These are phyloP conservation scores for Gavia stellata DNA, from an alignment of 2,113 vertebrate genomes.

Conservation along the genomic window DNA sequence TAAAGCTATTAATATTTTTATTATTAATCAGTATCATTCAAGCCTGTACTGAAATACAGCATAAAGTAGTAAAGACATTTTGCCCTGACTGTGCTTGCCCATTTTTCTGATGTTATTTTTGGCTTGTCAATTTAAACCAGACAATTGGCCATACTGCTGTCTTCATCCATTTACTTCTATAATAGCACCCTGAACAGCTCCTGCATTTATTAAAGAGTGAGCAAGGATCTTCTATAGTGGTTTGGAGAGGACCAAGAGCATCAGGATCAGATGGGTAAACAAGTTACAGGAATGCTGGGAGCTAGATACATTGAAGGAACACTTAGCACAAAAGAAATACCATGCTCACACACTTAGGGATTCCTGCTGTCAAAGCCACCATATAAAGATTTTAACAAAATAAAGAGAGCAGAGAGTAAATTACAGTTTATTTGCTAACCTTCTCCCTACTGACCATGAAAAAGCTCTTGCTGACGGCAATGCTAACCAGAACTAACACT, in stretches of 20 bases:
- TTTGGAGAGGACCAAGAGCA: background rate
- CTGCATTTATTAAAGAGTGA: background rate
- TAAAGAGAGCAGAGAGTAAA: background rate
- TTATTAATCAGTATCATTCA: background rate
- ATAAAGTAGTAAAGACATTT: background rate
- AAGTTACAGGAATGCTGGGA: background rate
- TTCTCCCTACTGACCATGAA: background rate
- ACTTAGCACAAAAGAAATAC: background rate
- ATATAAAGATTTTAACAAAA: background rate
- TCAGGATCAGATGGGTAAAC: background rate
- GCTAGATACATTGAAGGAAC: background rate
- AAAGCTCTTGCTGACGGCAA: background rate
- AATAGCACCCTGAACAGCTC: background rate
- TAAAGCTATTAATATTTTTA: background rate
- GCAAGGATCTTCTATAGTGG: background rate
- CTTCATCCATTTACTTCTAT: background rate
- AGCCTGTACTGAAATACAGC: background rate
- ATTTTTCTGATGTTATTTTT: background rate
- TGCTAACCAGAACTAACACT: background rate
- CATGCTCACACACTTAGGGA: background rate
- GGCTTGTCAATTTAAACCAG: background rate
- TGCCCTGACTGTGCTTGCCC: background rate
- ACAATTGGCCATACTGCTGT: fast-evolving
- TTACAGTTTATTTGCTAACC: background rate
- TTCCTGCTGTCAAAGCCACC: background rate